A percentile compares a stretch with the other conserved stretches of the same genome.
Conservation (phyloP, 2,797 vertebrate genomes). For the Enteromius fasciolatus region DNA sequence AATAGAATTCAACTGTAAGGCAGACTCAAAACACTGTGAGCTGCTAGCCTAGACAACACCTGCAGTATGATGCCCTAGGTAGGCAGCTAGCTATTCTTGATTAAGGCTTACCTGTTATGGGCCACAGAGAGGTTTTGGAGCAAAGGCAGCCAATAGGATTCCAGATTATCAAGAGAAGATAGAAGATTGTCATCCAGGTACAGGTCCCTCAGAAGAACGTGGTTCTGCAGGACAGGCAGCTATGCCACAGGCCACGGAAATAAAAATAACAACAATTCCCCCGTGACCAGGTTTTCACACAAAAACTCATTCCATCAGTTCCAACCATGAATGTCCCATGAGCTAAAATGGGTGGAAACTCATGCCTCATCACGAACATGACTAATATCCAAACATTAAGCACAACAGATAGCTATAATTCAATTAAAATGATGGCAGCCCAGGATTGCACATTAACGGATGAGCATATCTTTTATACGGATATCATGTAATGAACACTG, state of each 20-base stretch:
- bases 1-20: slow-evolving; percentile 1
- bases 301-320: slow-evolving; percentile 39
- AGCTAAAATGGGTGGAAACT: slow-evolving; percentile 42
- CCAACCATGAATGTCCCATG: slow-evolving; percentile 47
- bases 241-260: slow-evolving; percentile 54
- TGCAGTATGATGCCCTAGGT: background rate
- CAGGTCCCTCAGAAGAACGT: slow-evolving; percentile 90
- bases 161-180: slow-evolving; percentile 75
- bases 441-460: slow-evolving; percentile 21
- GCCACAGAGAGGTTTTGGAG: slow-evolving; percentile 80
- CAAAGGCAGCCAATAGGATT: slow-evolving; percentile 88
- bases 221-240: slow-evolving; percentile 78
- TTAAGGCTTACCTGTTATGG: slow-evolving; percentile 84
- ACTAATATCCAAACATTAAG: slow-evolving; percentile 36
- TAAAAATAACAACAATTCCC: slow-evolving; percentile 11
- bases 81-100: background rate
- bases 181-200: slow-evolving; percentile 90
- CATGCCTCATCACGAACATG: slow-evolving; percentile 41
- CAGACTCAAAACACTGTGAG: background rate
- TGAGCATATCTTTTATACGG: background rate
- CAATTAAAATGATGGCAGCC: slow-evolving; percentile 48
- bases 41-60: background rate
- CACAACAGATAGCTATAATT: slow-evolving; percentile 47
- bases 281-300: slow-evolving; percentile 5
- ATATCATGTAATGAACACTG: slow-evolving; percentile 11